Base-by-base conservation (phyloP, 2,888 invertebrate species). In the Cheilosia vulpina region DNA sequence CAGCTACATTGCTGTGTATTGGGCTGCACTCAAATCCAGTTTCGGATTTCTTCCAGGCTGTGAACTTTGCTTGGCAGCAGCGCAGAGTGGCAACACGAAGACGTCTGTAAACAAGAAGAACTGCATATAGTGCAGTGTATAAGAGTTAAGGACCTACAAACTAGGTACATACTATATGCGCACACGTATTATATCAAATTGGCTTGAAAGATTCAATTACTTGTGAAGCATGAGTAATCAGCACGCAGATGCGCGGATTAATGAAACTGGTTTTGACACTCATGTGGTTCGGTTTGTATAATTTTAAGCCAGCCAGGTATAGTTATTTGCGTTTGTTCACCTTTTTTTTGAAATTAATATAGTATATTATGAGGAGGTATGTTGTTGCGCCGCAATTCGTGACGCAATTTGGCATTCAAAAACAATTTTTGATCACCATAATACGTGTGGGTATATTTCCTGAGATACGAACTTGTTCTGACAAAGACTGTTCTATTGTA, bases 21-120 rank as follows among this genome's bases (percentile, higher is more conserved):
- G 50, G 21, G 21, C 19, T 50, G 11, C 65, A 82, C 60, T 72
- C 47, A 77, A 82, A 82, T 83, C 78, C 82, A 83, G 82, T 83
- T 82, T 82, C 34, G n/a, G 41, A 50, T 71, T 77, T 77, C 52
- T 27, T 52, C 68, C 68, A 81, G 62, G 21, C 57, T 55, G 17
- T 69, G 68, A 81, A 76, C 63, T 81, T 63, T 81, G 62, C 65
- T 50, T n/a, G 52, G 41, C 43, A 55, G 60, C 53, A 45, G 69
- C 43, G 19, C 17, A 41, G 21, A 38, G 62, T 52, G 21, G 71
- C 57, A 53, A 41, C 53, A 60, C 34, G 52, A 52, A 69, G 55
- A 38, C 65, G 24, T 58, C 52, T 58, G 50, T 58, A 57, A 53
- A 47, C 69, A 58, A 68, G 24, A 66, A 52, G 41, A 76, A 62